These are phyloP conservation scores for Drosophila falleni DNA, from an alignment of 2,888 invertebrate genomes.

Conservation along the genomic window DNA sequence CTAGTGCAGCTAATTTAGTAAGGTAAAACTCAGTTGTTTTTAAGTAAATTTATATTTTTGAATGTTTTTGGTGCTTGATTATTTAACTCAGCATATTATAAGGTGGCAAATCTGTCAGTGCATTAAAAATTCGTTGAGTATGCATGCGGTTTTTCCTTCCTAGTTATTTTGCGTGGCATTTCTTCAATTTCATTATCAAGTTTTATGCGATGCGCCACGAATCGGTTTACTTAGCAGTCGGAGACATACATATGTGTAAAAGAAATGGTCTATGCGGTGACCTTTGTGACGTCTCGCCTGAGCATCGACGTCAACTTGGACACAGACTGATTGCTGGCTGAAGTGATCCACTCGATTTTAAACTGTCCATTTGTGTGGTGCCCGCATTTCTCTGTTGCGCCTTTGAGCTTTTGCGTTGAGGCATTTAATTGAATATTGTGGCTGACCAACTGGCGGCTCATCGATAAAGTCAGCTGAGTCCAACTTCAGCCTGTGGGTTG, in stretches of 20 bases:
- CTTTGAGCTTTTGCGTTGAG: slow-evolving; percentile 37
- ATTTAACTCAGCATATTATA: too few species aligned
- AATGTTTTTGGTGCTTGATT: too few species aligned
- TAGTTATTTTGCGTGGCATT: slow-evolving; percentile 33
- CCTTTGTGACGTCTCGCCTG: slow-evolving; percentile 50
- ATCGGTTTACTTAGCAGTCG: slow-evolving; percentile 62
- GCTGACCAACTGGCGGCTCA: slow-evolving; percentile 61
- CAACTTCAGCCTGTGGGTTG: slow-evolving; percentile 15
- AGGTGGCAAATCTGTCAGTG: slow-evolving; percentile 1
- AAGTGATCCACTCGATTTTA: slow-evolving; percentile 22
- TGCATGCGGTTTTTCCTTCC: neutral
- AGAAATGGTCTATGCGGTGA: slow-evolving; percentile 59
- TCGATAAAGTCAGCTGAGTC: slow-evolving; percentile 35
- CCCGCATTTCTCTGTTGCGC: slow-evolving; percentile 28
- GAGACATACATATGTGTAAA: slow-evolving; percentile 14
- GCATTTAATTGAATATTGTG: slow-evolving; percentile 70
- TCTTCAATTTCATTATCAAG: slow-evolving; percentile 73
- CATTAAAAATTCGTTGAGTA: slow-evolving; percentile 11
- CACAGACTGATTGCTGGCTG: slow-evolving; percentile 20
- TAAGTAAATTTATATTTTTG: too few species aligned
- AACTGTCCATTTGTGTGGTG: slow-evolving; percentile 12
- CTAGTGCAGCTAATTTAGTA: too few species aligned
- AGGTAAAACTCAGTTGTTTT: too few species aligned
- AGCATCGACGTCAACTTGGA: slow-evolving; percentile 11
- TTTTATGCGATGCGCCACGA: slow-evolving; percentile 59